Evolutionary conservation across 2,888 invertebrate genomes (phyloP).

Genomic region (Taenaris catops): DNA sequence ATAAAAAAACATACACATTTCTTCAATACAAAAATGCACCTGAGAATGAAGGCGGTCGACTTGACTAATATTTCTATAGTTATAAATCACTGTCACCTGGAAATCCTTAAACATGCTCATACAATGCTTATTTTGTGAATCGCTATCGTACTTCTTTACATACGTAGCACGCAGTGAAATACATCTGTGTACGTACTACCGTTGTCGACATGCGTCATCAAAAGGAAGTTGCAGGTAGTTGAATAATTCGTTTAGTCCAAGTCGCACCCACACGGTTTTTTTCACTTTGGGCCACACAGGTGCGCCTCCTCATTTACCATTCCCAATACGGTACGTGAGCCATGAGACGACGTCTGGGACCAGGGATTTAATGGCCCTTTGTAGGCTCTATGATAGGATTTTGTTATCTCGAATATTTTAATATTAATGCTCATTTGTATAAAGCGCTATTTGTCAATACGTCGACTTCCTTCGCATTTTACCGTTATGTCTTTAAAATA

Average conservation of each 20-base stretch:
- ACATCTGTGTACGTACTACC: slow-evolving; percentile 9
- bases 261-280: slow-evolving; percentile 68
- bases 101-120: slow-evolving; percentile 17
- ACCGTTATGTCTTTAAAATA: too few relatives aligned
- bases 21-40: slow-evolving; percentile 78
- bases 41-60: slow-evolving; percentile 77
- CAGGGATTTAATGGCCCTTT: slow-evolving; percentile 50
- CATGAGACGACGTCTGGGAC: slow-evolving; percentile 19
- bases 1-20: slow-evolving; percentile 67
- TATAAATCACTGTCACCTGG: slow-evolving; percentile 51
- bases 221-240: slow-evolving; percentile 68
- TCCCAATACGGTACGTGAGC: slow-evolving; percentile 53
- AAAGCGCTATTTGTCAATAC: slow-evolving; percentile 22
- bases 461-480: slow-evolving; percentile 9
- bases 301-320: slow-evolving; percentile 73
- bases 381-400: slow-evolving; percentile 41
- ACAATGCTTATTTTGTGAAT: slow-evolving; percentile 29
- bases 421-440: slow-evolving; percentile 25
- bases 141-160: background rate
- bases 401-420: slow-evolving; percentile 29
- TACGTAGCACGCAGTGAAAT: slow-evolving; percentile 34
- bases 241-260: slow-evolving; percentile 77
- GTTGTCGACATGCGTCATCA: slow-evolving; percentile 24
- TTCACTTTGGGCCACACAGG: slow-evolving; percentile 71
- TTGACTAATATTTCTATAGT: slow-evolving; percentile 74